Percentiles rank a stretch among this genome's conserved stretches.
Conservation (phyloP, 2,113 vertebrate genomes). For the Paramisgurnus dabryanus region DNA sequence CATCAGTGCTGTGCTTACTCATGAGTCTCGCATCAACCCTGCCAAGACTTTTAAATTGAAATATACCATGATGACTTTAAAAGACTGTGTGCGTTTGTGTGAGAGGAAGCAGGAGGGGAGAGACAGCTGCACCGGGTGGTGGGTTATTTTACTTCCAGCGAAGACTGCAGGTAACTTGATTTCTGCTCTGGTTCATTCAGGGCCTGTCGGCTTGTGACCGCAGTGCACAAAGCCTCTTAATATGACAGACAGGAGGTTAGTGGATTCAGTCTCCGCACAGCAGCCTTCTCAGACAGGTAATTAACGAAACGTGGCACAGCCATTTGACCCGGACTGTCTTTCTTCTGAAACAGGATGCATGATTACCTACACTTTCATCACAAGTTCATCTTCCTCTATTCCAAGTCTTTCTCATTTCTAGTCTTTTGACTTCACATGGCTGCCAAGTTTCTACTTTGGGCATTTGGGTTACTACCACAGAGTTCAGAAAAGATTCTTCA, state of each 20-base stretch:
- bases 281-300: constrained; percentile 45
- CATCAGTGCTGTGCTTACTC: constrained; percentile 26
- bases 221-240: constrained; percentile 44
- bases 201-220: constrained; percentile 29
- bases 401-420: not conserved
- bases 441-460: constrained; percentile 1
- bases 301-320: constrained; percentile 37
- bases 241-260: constrained; percentile 47
- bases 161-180: constrained; percentile 33
- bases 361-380: constrained; percentile 30
- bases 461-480: not conserved
- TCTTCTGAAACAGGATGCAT: constrained; percentile 41
- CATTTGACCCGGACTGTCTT: constrained; percentile 38
- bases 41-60: constrained; percentile 30
- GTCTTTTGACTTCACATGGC: constrained; percentile 13
- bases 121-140: not conserved
- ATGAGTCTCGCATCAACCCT: constrained; percentile 27
- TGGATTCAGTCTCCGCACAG: constrained; percentile 34
- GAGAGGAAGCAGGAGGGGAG: not conserved
- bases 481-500: too few relatives aligned
- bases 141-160: constrained; percentile 1
- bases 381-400: constrained; percentile 39
- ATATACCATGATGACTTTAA: constrained; percentile 30
- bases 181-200: constrained; percentile 34
- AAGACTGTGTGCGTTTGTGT: not conserved